Evolutionary conservation across 2,797 vertebrate species (phyloP).

Genomic region (Jordanella pulchra): DNA sequence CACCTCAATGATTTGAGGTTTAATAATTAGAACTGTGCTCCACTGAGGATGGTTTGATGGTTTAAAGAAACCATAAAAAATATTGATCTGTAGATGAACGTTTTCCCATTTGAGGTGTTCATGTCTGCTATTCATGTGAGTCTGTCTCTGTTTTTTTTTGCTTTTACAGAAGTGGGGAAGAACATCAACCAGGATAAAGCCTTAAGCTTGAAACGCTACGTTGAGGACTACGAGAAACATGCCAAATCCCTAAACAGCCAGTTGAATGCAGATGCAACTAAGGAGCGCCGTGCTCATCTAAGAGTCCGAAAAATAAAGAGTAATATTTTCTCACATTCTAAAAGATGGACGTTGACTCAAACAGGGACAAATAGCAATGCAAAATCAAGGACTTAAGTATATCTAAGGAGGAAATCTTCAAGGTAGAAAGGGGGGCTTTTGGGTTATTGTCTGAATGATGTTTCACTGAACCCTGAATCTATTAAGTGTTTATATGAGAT

Average conservation of each 20-base stretch:
- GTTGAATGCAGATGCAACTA: conserved; percentile 24
- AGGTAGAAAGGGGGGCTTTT: conserved; percentile 43
- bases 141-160: conserved; percentile 7
- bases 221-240: conserved; percentile 73
- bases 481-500: conserved; percentile 72
- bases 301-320: conserved; percentile 10
- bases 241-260: conserved; percentile 54
- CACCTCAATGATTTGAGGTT: neutral
- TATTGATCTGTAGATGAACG: neutral
- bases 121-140: neutral
- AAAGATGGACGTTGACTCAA: neutral
- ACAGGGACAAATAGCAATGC: conserved; percentile 9
- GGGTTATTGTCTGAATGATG: conserved; percentile 55
- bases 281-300: neutral
- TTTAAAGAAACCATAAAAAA: neutral
- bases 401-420: conserved; percentile 19
- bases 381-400: neutral
- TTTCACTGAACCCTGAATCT: conserved; percentile 66
- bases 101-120: neutral
- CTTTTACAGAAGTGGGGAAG: conserved; percentile 83
- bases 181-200: conserved; percentile 89
- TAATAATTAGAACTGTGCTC: neutral
- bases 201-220: conserved; percentile 77
- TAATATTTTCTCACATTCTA: conserved; percentile 14
- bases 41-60: neutral